These are phyloP conservation scores for Apodemia mormo DNA, from an alignment of 2,888 invertebrate species.

Conservation along the genomic window DNA sequence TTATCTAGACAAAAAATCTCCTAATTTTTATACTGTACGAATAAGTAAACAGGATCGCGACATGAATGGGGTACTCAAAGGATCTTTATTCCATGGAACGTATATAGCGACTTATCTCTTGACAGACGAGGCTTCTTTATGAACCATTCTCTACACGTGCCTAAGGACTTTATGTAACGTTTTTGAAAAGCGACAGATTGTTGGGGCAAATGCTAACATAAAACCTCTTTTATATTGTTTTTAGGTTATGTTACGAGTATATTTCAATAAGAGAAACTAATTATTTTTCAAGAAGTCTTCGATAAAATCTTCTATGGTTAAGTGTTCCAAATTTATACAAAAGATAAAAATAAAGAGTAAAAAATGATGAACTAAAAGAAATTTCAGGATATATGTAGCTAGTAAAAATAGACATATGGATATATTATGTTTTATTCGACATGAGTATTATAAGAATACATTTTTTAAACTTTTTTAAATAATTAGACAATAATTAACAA, in stretches of 20 bases:
- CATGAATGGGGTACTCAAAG: constrained; percentile 32
- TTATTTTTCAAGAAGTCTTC: neutral
- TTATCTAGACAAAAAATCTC: neutral
- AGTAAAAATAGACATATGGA: no score
- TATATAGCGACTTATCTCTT: constrained; percentile 28
- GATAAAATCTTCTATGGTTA: neutral
- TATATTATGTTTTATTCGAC: no score
- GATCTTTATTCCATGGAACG: constrained; percentile 20
- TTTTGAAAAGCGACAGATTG: constrained; percentile 18
- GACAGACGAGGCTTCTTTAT: constrained; percentile 25
- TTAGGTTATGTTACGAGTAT: constrained; percentile 5
- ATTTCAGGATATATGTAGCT: no score
- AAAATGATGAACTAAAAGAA: no score
- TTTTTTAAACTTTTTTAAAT: no score
- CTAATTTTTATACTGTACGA: constrained; percentile 5
- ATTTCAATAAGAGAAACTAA: neutral
- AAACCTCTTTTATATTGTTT: constrained; percentile 10
- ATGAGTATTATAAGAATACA: no score
- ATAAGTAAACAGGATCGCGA: constrained; percentile 23
- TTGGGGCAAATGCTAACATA: constrained; percentile 11
- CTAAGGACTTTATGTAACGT: constrained; percentile 23
- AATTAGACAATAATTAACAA: no score
- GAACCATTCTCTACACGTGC: constrained; percentile 22
- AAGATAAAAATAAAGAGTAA: no score
- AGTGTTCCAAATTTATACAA: no score